Percentiles rank a stretch among this genome's conserved stretches.
Evolutionary conservation across 1,140 invertebrate species (phyloP).

Genomic region (Sycophaga agraensis): DNA sequence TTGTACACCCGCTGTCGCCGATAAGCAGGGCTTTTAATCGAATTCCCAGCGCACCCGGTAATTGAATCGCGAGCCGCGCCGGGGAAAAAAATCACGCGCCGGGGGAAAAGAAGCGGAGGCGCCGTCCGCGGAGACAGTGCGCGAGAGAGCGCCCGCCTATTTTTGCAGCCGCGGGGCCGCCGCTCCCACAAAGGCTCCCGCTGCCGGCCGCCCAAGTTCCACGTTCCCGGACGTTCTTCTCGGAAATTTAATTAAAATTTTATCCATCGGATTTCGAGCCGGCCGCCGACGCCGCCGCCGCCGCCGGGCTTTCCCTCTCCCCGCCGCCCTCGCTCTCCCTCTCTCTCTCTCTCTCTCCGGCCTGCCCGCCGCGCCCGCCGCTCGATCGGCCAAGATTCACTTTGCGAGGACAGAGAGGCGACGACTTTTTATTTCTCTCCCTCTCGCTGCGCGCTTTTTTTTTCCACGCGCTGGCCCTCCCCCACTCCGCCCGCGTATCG

Average conservation of each 20-base stretch:
- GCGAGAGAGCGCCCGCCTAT: too few species aligned
- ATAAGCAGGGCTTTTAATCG: too few species aligned
- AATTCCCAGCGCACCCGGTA: too few species aligned
- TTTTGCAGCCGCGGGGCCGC: too few species aligned
- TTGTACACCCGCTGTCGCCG: too few species aligned
- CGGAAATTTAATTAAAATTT: conserved; percentile 47
- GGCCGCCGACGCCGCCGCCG: not conserved
- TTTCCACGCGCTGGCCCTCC: not conserved
- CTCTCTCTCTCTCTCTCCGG: not conserved
- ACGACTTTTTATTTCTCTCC: not conserved
- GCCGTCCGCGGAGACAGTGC: too few species aligned
- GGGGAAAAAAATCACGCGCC: too few species aligned
- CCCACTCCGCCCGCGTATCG: too few species aligned
- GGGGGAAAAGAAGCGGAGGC: too few species aligned
- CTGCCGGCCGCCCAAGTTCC: too few species aligned
- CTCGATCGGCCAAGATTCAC: not conserved
- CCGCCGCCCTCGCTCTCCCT: not conserved
- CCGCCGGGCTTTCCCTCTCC: conserved; percentile 2
- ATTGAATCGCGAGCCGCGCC: too few species aligned
- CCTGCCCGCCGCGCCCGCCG: not conserved
- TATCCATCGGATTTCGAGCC: conserved; percentile 25
- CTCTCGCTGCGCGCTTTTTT: not conserved
- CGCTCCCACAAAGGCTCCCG: too few species aligned
- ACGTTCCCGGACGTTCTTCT: not conserved
- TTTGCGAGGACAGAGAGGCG: not conserved